Percentiles rank a stretch among this genome's conserved stretches.
phyloP scores from a whole-genome alignment of 2,888 invertebrate genomes.

The Itoplectis maculator region DNA sequence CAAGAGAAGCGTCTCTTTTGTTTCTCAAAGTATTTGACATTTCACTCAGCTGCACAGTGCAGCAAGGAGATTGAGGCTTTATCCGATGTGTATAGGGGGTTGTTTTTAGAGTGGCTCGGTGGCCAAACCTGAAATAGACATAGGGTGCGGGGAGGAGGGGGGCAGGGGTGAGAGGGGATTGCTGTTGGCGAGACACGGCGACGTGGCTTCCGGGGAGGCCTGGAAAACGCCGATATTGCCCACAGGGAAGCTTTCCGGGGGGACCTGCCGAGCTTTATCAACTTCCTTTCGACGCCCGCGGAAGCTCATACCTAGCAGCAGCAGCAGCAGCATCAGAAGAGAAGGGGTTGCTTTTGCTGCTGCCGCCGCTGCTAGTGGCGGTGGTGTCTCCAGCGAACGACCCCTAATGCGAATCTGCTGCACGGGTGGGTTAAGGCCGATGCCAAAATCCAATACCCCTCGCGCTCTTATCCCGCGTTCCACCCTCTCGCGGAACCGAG shows the following conservation, averaged over 20 bases:
- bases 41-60: slow-evolving; percentile 5
- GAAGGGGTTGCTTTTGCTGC: slow-evolving; percentile 28
- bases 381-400: slow-evolving; percentile 28
- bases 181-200: slow-evolving; percentile 39
- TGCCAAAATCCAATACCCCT: slow-evolving; percentile 61
- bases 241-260: slow-evolving; percentile 44
- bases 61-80: slow-evolving; percentile 35
- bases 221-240: slow-evolving; percentile 62
- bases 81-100: slow-evolving; percentile 19
- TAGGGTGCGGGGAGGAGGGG: neutral
- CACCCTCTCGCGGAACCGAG: slow-evolving; percentile 22
- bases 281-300: slow-evolving; percentile 56
- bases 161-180: slow-evolving; percentile 17
- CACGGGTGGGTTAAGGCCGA: slow-evolving; percentile 50
- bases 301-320: slow-evolving; percentile 49
- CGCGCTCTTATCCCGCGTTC: slow-evolving; percentile 20
- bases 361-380: slow-evolving; percentile 17
- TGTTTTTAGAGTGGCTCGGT: slow-evolving; percentile 42
- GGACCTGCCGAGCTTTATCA: slow-evolving; percentile 64
- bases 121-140: slow-evolving; percentile 45
- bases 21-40: slow-evolving; percentile 13
- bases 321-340: neutral
- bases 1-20: neutral
- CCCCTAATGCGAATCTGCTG: slow-evolving; percentile 34
- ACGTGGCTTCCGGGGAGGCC: slow-evolving; percentile 45